Evolutionary conservation across 1,140 invertebrate genomes (phyloP), one percentile per base, ranked within the genome.

Genomic region (Drosophila fuyamai): DNA sequence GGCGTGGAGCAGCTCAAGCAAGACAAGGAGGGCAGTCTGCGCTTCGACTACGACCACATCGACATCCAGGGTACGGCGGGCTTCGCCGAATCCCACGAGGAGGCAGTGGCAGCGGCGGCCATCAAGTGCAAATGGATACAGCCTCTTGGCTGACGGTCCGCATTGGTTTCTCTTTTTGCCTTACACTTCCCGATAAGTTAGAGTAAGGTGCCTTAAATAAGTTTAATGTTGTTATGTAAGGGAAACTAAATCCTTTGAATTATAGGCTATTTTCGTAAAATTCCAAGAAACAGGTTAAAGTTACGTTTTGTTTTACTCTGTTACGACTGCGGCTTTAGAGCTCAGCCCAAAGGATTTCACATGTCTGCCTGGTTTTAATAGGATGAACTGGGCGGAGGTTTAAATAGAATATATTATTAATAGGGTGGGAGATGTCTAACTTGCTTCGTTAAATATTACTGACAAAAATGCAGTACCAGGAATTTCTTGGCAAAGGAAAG

Each of bases 1-100:
- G 98, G 97, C 8, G 93, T 98, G 38, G 98, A 99, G 93, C 96
- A 95, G 91, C 86, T 88, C 36, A 83, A 90, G 55, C 94, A 93
- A 85, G 66, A 89, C 23, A 80, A 94, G 41, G 68, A 72, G 14
- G 8, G 32, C 5, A 94, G 93, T 6, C 75, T 95, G 51, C 84
- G 94, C 5, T 91, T 48, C 32, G 91, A 95, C 77, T 93, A 92
- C 54, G 90, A 94, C 55, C 75, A 91, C n/a, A 88, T 96, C 14
- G 91, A 93, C 54, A 77, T 94, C 18, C 78, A 94, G 50, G 79
- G 86, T 1, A 93, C 85, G 56, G 93, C 92, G 59, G 93, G 93
- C 2, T 92, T 97, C 44, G 95, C 95, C 4, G 85, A 92, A 29
- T 94, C 94, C 73, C 93, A 95, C 73, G 93, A 93, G 7, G 59